Conservation (phyloP, 2,797 vertebrate species). For the Steatocranus sp. region DNA sequence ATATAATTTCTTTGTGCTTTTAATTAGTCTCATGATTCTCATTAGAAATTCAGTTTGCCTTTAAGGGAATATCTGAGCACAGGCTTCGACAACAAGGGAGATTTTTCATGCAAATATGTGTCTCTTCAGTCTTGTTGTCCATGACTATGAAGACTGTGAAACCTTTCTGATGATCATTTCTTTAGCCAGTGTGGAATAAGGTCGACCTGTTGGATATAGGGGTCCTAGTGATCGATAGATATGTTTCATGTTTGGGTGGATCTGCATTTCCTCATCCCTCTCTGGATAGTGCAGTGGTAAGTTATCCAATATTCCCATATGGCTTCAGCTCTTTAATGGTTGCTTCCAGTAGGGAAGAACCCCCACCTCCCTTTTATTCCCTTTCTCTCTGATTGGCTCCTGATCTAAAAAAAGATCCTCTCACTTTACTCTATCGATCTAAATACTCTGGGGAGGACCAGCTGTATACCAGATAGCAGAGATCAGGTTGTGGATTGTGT, state of each 20-base stretch:
- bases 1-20: background rate
- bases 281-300: constrained; percentile 30
- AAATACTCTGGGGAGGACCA: constrained; percentile 37
- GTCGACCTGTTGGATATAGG: constrained; percentile 33
- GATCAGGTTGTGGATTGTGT: constrained; percentile 57
- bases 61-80: background rate
- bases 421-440: constrained; percentile 68
- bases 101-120: background rate
- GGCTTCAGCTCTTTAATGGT: constrained; percentile 27
- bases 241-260: constrained; percentile 43
- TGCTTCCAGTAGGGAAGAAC: constrained; percentile 33
- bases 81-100: background rate
- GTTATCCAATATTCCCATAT: constrained; percentile 61
- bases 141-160: background rate
- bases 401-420: constrained; percentile 47
- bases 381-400: constrained; percentile 35
- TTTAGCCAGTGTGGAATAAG: constrained; percentile 17
- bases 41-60: background rate
- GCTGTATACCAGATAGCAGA: constrained; percentile 49
- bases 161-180: constrained; percentile 1
- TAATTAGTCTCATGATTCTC: background rate
- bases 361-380: background rate
- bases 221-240: constrained; percentile 11
- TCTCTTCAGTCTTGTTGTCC: background rate
- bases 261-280: constrained; percentile 27